Percentiles rank a stretch among this genome's conserved stretches.
These are phyloP conservation scores for Nymphalis urticae DNA, from an alignment of 2,888 invertebrate species.

Conservation along the genomic window DNA sequence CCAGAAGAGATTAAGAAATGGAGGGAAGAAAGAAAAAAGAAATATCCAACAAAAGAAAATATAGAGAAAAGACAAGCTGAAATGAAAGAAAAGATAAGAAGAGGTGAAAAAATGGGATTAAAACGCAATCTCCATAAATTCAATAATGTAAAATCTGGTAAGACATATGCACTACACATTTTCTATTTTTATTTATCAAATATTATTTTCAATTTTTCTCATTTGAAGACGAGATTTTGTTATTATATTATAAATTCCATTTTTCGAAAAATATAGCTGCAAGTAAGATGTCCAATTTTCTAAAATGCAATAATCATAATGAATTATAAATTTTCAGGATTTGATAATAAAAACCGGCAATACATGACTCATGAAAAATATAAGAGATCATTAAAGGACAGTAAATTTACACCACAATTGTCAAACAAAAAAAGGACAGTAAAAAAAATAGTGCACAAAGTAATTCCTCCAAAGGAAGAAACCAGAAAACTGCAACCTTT, in stretches of 20 bases:
- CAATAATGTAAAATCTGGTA: background rate
- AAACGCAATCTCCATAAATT: slow-evolving; percentile 51
- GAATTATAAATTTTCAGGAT: background rate
- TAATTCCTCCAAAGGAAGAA: slow-evolving; percentile 46
- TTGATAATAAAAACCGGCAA: slow-evolving; percentile 30
- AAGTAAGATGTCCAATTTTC: no score
- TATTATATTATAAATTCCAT: no score
- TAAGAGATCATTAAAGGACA: slow-evolving; percentile 33
- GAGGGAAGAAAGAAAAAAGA: slow-evolving; percentile 90
- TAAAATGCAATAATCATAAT: no score
- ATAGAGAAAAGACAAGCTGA: slow-evolving; percentile 84
- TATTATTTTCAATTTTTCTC: background rate
- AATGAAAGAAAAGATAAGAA: slow-evolving; percentile 84
- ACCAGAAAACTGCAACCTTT: slow-evolving; percentile 71
- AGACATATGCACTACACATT: background rate
- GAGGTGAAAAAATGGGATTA: slow-evolving; percentile 87
- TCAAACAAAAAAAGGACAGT: slow-evolving; percentile 13
- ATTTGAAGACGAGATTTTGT: no score
- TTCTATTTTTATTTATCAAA: background rate
- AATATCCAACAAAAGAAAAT: slow-evolving; percentile 88
- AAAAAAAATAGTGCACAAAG: slow-evolving; percentile 35
- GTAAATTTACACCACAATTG: slow-evolving; percentile 20
- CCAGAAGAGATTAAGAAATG: slow-evolving; percentile 93
- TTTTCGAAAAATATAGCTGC: no score
- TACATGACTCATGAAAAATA: slow-evolving; percentile 49